Base-by-base conservation (phyloP, 2,797 vertebrate species). In the Anguilla anguilla region DNA sequence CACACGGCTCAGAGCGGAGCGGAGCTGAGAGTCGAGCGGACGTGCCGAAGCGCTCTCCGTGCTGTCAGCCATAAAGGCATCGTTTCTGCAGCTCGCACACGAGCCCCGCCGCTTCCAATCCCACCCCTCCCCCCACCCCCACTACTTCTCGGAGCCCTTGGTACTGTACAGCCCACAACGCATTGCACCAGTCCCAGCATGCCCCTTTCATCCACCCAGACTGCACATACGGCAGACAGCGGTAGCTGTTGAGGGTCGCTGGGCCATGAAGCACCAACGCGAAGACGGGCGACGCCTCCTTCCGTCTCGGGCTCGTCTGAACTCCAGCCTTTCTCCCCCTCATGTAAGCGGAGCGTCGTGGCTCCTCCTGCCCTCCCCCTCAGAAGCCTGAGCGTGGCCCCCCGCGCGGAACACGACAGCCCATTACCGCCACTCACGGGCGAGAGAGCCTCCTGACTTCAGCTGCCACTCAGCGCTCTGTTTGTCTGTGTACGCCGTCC, bases 131-230 rank as follows among this genome's bases (percentile, higher is more conserved):
- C 49, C 86, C 86, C 85, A 86, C 84, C 88, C 77, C 77, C 83
- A 49, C 83, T 85, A 88, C 77, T 86, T 87, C 86, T 86, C 89
- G 89, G 90, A 92, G 93, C 92, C 93, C 90, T 93, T 93, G 94
- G 93, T 92, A 92, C 93, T 90, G 88, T 93, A 90, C 90, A 89
- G 92, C 92, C 93, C 93, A 93, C 93, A 93, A 91, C 92, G 94
- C 94, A 93, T 89, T 94, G 93, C 91, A 91, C 88, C 89, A 93
- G 92, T 93, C 92, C 89, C 93, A 92, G 92, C 93, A 94, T 28
- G 87, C 19, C 19, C 17, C 39, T 46, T 39, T 79, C 74, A 79
- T 46, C 35, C 74, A 79, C 15, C 55, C 55, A 67, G 31, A 79
- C 35, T 79, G 15, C 13, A 46, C 31, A 15, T 13, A 1, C 6